phyloP scores from a whole-genome alignment of 1,140 invertebrate species.

The Ceratitis capitata region DNA sequence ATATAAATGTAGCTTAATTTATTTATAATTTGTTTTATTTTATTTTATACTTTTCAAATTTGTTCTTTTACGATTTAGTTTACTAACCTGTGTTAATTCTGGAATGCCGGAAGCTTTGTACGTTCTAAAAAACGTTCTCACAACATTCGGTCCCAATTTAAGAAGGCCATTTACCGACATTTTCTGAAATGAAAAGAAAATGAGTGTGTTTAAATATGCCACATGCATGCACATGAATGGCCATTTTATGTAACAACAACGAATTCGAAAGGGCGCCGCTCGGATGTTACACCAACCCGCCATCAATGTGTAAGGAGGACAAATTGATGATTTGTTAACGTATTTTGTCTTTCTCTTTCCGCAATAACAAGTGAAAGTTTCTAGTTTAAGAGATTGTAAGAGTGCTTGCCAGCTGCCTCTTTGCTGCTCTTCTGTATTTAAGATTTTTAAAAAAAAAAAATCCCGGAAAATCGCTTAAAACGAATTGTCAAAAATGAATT shows the following conservation, averaged over 20 bases:
- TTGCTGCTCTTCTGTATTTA: background rate
- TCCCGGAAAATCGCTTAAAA: background rate
- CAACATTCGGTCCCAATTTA: background rate
- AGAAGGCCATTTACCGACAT: slow-evolving; percentile 4
- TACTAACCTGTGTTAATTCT: slow-evolving; percentile 42
- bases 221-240: background rate
- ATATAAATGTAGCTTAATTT: no score
- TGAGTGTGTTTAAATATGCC: background rate
- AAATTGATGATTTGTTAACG: background rate
- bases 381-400: background rate
- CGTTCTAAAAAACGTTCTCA: slow-evolving; percentile 6
- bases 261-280: background rate
- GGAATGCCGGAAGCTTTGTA: slow-evolving; percentile 40
- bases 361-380: background rate
- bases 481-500: background rate
- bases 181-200: background rate
- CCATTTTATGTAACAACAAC: background rate
- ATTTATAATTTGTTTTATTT: no score
- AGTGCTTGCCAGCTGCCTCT: background rate
- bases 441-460: background rate
- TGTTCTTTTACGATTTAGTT: no score
- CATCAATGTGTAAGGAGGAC: background rate
- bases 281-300: background rate
- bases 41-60: no score
- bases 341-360: no score